Evolutionary conservation across 2,113 vertebrate species (phyloP).

Genomic region (Scalopus aquaticus): DNA sequence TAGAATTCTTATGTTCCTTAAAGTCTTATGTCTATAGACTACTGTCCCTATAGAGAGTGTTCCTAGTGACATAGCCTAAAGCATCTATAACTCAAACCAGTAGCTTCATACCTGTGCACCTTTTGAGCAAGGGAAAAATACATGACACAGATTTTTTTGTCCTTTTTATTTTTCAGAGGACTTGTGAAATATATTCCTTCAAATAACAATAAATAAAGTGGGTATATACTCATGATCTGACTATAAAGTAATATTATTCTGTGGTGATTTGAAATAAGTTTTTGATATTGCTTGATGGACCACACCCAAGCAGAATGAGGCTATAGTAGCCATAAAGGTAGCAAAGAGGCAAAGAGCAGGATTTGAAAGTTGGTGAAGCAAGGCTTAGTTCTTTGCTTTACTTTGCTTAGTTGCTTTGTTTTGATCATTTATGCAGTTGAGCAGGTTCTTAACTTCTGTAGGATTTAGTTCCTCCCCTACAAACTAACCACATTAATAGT

Average conservation of each 20-base stretch:
- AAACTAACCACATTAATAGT: background rate
- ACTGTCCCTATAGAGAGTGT: background rate
- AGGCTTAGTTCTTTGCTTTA: background rate
- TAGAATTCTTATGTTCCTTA: slow-evolving; percentile 30
- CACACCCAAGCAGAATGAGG: background rate
- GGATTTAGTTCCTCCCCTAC: background rate
- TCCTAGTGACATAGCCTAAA: background rate
- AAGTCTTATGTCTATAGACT: background rate
- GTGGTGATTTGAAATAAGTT: background rate
- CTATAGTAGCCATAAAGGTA: background rate
- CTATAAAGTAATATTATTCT: background rate
- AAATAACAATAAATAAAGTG: background rate
- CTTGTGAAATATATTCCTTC: slow-evolving; percentile 36
- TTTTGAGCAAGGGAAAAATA: background rate
- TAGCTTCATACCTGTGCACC: background rate
- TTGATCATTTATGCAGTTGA: background rate
- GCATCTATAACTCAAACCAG: background rate
- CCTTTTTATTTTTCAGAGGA: background rate
- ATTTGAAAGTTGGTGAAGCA: background rate
- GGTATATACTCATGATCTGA: background rate
- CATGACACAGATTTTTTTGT: background rate
- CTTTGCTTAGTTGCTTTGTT: too few relatives aligned
- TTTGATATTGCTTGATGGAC: background rate
- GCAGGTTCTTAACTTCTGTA: background rate
- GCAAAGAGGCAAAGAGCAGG: background rate